These are phyloP conservation scores for Manacus vitellinus DNA, from an alignment of 2,113 vertebrate species.

Conservation along the genomic window DNA sequence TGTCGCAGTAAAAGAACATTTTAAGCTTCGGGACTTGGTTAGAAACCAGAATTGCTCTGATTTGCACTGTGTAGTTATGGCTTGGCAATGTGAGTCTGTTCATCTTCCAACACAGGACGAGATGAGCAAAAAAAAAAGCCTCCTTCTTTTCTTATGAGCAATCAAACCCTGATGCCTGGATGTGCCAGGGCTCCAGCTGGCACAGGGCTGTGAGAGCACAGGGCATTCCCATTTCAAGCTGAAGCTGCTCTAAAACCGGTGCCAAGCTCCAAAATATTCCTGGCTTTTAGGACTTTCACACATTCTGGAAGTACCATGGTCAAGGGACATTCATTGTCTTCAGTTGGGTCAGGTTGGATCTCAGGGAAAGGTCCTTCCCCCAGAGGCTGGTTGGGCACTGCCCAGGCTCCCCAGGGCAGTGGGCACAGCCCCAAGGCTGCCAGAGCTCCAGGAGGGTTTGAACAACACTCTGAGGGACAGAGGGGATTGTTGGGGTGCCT, in stretches of 20 bases:
- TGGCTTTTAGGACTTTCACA: background rate
- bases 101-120: background rate
- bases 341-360: background rate
- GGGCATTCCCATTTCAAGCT: background rate
- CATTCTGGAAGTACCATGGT: background rate
- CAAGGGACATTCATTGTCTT: background rate
- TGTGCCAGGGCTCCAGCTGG: background rate
- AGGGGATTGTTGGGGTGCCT: background rate
- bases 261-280: background rate
- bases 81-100: fast-evolving
- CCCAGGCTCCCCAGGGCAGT: background rate
- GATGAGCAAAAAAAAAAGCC: background rate
- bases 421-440: fast-evolving
- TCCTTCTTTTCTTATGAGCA: background rate
- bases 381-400: background rate
- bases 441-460: background rate
- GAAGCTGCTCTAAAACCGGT: background rate
- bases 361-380: background rate
- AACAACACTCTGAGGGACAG: background rate
- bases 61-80: background rate
- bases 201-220: background rate
- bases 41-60: background rate
- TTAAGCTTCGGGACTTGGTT: background rate
- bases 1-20: background rate
- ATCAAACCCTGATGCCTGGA: background rate